Evolutionary conservation across 2,888 invertebrate genomes (phyloP).

Genomic region (Agrochola macilenta): DNA sequence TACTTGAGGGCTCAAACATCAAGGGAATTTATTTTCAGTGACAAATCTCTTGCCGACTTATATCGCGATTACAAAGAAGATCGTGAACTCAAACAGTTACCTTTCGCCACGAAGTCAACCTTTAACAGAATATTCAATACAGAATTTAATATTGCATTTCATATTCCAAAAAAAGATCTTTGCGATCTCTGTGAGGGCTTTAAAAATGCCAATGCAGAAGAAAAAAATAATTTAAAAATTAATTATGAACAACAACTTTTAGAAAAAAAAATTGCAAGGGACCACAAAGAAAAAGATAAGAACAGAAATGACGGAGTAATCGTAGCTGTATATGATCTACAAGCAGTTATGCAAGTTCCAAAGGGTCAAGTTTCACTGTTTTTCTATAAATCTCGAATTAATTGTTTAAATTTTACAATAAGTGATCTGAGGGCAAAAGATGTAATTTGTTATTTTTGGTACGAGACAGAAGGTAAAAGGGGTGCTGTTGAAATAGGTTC

Average conservation of each 20-base stretch:
- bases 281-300: not conserved
- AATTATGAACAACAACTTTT: no score
- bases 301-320: conserved; percentile 1
- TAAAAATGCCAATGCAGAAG: no score
- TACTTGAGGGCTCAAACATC: not conserved
- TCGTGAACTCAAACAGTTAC: no score
- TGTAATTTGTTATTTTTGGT: conserved; percentile 1
- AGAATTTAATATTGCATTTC: not conserved
- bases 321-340: not conserved
- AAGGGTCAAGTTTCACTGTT: conserved; percentile 5
- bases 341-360: conserved; percentile 3
- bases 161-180: no score
- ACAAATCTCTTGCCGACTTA: no score
- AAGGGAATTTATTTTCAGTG: not conserved
- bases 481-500: conserved; percentile 1
- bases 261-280: no score
- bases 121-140: conserved; percentile 3
- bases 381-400: conserved; percentile 6
- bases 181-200: no score
- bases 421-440: conserved; percentile 3
- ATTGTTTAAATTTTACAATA: conserved; percentile 6
- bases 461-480: not conserved
- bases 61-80: no score
- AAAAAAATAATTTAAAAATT: no score
- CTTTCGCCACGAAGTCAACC: not conserved